Evolutionary conservation across 1,140 invertebrate species (phyloP).

Genomic region (Brachionus plicatilis): DNA sequence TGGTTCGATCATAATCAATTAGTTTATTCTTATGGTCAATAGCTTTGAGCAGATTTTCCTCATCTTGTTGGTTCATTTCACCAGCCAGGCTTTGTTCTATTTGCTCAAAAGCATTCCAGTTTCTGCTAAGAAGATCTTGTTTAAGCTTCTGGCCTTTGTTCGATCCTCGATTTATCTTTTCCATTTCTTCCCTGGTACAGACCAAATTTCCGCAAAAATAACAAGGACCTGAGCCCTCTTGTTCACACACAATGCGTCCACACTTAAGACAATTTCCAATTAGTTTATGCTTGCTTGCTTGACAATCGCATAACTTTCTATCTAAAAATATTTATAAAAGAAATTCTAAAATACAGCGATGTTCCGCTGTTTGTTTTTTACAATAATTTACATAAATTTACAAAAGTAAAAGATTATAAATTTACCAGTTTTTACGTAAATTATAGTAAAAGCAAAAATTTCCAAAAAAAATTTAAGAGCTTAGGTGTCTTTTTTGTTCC

Average conservation of each 20-base stretch:
- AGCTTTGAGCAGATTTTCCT: constrained; percentile 61
- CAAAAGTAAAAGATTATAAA: no score
- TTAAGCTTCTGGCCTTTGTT: constrained; percentile 54
- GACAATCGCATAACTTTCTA: constrained; percentile 78
- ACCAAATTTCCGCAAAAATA: constrained; percentile 73
- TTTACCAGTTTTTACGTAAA: no score
- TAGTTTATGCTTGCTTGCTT: constrained; percentile 79
- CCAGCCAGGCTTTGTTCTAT: constrained; percentile 67
- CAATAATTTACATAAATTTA: no score
- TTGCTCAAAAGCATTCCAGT: constrained; percentile 66
- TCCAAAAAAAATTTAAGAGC: no score
- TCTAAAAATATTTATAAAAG: not conserved
- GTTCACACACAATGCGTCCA: constrained; percentile 86
- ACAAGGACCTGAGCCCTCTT: constrained; percentile 93
- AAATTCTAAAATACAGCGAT: no score
- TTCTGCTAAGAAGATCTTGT: constrained; percentile 63
- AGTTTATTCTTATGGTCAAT: constrained; percentile 73
- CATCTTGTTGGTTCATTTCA: constrained; percentile 42
- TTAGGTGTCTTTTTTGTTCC: no score
- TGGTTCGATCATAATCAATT: constrained; percentile 76
- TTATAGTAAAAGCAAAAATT: no score
- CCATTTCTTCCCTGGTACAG: constrained; percentile 41
- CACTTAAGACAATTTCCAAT: constrained; percentile 89
- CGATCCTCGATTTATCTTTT: constrained; percentile 8
- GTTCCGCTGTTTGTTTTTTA: no score